Evolutionary conservation across 1,140 invertebrate species (phyloP).

Genomic region (Achatina immaculata): DNA sequence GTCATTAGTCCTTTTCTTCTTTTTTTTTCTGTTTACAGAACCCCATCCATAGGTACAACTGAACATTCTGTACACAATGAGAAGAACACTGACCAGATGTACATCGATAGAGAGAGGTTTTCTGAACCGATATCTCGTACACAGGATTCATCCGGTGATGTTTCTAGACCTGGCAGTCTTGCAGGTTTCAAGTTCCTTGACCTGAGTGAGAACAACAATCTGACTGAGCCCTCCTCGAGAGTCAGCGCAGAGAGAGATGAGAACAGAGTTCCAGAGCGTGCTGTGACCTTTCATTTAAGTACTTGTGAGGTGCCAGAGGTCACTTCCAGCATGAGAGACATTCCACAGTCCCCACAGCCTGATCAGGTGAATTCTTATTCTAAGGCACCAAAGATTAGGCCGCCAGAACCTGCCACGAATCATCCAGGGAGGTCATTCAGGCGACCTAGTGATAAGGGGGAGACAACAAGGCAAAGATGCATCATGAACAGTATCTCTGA

Average conservation of each 20-base stretch:
- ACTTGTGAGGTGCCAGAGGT: neutral
- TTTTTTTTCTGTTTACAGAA: no score
- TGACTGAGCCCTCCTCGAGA: neutral
- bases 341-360: neutral
- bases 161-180: neutral
- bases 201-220: conserved; percentile 22
- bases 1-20: no score
- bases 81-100: conserved; percentile 3
- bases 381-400: conserved; percentile 48
- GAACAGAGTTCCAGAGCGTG: neutral
- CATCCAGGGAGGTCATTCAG: conserved; percentile 30
- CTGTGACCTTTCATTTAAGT: conserved; percentile 21
- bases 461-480: conserved; percentile 53
- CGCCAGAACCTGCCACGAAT: conserved; percentile 51
- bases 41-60: conserved; percentile 30
- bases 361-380: conserved; percentile 7
- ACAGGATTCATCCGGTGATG: neutral
- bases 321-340: neutral
- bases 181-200: neutral
- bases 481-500: conserved; percentile 60
- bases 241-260: neutral
- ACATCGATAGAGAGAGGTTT: conserved; percentile 21
- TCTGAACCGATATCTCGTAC: neutral
- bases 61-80: conserved; percentile 28
- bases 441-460: conserved; percentile 48